Evolutionary conservation across 2,888 invertebrate species (phyloP), one percentile per base, ranked within the genome.

Genomic region (Ormia ochracea): DNA sequence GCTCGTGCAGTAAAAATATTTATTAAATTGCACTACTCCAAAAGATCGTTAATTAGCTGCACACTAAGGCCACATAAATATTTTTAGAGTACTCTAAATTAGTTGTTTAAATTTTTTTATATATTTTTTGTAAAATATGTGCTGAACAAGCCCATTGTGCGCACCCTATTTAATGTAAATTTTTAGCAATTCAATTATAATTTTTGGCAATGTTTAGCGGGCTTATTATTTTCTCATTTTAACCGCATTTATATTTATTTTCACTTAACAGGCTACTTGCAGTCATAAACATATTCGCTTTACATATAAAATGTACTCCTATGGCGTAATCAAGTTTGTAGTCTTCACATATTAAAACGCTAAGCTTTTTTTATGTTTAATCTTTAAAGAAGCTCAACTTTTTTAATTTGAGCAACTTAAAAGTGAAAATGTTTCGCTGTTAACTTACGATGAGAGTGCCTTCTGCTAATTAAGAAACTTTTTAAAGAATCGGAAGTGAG

Each of bases 371-470:
- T 14, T 48, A n/a, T 45, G 31, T 28, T 23, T 31, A 31, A 48
- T 63, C 45, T 17, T 17, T 33, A 41, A 14, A 26, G 21, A 36
- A 36, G 21, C 19, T 14, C 45, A 61, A 14, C 19, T 48, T 28
- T 14, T 45, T 45, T 17, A 10, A 54, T 63, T 65, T 31, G 12
- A 12, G 17, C 7, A 41, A 41, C 7, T 1, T 41, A 50, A 70
- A 77, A 77, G 76, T 75, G 75, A 75, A 75, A 75, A 59, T 45
- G n/a, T 61, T 68, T 63, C 48, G 21, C 52, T 72, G 31, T 63
- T 54, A 45, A 63, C 61, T 54, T 7, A 36, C 68, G 41, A 54
- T 23, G 38, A 31, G 26, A 65, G n/a, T 50, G 23, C 23, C 14
- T 31, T 58, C 36, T 59, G 4, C 28, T 41, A 12, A 31, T 50